These are phyloP conservation scores for Saturnia japonica DNA, from an alignment of 2,888 invertebrate species.

Conservation along the genomic window DNA sequence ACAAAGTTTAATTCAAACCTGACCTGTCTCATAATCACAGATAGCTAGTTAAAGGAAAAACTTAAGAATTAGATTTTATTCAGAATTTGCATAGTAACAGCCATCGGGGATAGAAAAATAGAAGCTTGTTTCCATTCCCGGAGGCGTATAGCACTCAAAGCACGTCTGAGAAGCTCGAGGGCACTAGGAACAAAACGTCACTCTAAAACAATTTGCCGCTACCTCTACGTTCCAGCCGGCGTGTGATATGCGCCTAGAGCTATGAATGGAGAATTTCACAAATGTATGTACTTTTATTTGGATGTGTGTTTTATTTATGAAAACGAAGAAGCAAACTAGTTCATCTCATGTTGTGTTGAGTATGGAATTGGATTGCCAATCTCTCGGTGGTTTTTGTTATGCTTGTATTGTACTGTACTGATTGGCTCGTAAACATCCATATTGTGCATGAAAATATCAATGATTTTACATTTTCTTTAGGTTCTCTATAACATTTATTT, in stretches of 20 bases:
- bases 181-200: conserved; percentile 18
- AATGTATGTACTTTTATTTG: conserved; percentile 6
- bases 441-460: too few species aligned
- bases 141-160: conserved; percentile 17
- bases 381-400: too few species aligned
- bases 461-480: too few species aligned
- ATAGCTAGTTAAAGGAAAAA: not conserved
- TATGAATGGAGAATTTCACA: not conserved
- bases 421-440: too few species aligned
- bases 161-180: conserved; percentile 15
- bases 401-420: too few species aligned
- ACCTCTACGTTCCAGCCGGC: conserved; percentile 2
- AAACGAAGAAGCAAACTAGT: not conserved
- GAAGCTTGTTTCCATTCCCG: conserved; percentile 12
- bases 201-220: conserved; percentile 21
- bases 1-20: too few species aligned
- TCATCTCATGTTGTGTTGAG: not conserved
- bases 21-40: too few species aligned
- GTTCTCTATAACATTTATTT: too few species aligned
- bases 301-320: not conserved
- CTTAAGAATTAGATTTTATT: not conserved
- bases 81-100: conserved; percentile 8
- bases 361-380: too few species aligned
- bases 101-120: conserved; percentile 11
- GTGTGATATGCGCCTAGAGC: conserved; percentile 10